phyloP scores from a whole-genome alignment of 2,888 invertebrate genomes.

The Apoda limacodes region DNA sequence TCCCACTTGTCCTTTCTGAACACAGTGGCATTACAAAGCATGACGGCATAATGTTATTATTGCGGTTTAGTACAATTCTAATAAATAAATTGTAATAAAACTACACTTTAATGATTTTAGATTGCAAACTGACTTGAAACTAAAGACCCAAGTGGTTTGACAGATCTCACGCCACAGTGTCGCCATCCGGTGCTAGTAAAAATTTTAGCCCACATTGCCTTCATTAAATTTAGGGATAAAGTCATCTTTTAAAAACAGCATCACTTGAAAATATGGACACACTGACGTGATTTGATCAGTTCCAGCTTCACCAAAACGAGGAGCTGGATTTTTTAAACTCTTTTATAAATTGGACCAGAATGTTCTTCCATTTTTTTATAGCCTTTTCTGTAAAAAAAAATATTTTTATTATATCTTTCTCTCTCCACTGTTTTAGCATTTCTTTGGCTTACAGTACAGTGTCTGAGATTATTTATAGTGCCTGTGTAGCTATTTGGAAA shows the following conservation, averaged over 20 bases:
- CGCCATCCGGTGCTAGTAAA: constrained; percentile 4
- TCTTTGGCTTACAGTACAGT: too few relatives aligned
- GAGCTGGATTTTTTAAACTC: constrained; percentile 17
- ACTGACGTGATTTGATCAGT: constrained; percentile 17
- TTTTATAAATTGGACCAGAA: constrained; percentile 21
- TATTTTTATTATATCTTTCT: constrained; percentile 14
- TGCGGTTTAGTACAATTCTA: too few relatives aligned
- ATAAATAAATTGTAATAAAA: too few relatives aligned
- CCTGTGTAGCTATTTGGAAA: too few relatives aligned
- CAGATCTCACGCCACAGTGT: constrained; percentile 5
- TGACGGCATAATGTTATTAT: too few relatives aligned
- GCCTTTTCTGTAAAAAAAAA: constrained; percentile 18
- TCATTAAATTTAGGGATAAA: too few relatives aligned
- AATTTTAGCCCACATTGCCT: constrained; percentile 1
- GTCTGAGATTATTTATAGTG: too few relatives aligned
- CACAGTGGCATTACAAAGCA: too few relatives aligned
- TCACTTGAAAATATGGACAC: constrained; percentile 21
- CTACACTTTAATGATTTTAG: too few relatives aligned
- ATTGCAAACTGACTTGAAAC: constrained; percentile 4
- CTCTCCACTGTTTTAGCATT: too few relatives aligned
- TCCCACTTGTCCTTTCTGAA: too few relatives aligned
- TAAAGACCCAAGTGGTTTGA: constrained; percentile 2
- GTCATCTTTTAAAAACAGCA: constrained; percentile 21
- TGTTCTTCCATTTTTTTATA: constrained; percentile 22
- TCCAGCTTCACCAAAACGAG: constrained; percentile 21